phyloP scores from a whole-genome alignment of 2,888 invertebrate genomes.

The Macrophya alboannulata region DNA sequence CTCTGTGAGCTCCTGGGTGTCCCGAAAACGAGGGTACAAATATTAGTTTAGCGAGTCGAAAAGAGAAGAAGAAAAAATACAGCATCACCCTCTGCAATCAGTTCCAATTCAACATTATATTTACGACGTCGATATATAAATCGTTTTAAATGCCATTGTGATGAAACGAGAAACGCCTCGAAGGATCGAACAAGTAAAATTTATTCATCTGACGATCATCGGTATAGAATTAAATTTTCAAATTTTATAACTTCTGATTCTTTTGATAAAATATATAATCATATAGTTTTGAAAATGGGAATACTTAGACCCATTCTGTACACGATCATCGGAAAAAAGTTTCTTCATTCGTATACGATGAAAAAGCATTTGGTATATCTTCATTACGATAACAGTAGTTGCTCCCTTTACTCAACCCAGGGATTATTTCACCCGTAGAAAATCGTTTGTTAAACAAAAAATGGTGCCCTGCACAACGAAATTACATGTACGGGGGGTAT shows the following conservation, averaged over 20 bases:
- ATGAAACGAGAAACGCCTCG: constrained; percentile 5
- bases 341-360: not conserved
- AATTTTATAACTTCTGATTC: not conserved
- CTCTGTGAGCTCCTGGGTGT: constrained; percentile 6
- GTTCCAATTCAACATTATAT: constrained; percentile 49
- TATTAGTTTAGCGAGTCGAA: constrained; percentile 31
- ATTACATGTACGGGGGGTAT: not conserved
- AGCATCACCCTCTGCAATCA: constrained; percentile 41
- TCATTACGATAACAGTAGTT: not conserved
- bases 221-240: not conserved
- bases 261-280: not conserved
- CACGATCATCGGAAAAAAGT: not conserved
- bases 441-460: constrained; percentile 24
- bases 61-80: not conserved
- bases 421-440: not conserved
- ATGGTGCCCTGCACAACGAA: not conserved
- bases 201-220: not conserved
- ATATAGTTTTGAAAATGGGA: not conserved
- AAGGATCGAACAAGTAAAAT: constrained; percentile 1
- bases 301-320: not conserved
- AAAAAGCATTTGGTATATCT: constrained; percentile 1
- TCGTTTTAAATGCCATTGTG: constrained; percentile 43
- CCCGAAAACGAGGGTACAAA: constrained; percentile 44
- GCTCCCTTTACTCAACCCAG: not conserved
- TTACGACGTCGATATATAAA: constrained; percentile 36